phyloP scores from a whole-genome alignment of 2,888 invertebrate species.

The Malthinus flaveolus region DNA sequence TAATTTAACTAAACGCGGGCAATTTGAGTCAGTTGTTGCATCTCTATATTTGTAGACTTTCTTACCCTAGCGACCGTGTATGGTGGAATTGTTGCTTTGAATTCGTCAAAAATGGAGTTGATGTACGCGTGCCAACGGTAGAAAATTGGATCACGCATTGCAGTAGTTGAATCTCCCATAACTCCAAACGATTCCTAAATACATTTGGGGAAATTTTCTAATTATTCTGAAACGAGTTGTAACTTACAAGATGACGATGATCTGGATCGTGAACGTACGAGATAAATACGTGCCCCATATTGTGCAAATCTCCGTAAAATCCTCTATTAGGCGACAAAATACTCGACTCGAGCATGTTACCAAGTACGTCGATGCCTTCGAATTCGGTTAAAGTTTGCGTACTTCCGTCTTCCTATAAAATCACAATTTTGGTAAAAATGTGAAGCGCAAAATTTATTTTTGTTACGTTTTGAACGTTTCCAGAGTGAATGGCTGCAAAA shows the following conservation, averaged over 20 bases:
- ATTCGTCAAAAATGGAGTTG: slow-evolving; percentile 75
- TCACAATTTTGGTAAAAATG: neutral
- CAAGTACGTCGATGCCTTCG: slow-evolving; percentile 76
- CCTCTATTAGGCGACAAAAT: slow-evolving; percentile 69
- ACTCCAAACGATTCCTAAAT: slow-evolving; percentile 75
- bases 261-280: slow-evolving; percentile 82
- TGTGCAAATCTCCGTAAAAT: slow-evolving; percentile 81
- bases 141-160: slow-evolving; percentile 86
- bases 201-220: neutral
- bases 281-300: slow-evolving; percentile 79
- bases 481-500: slow-evolving; percentile 69
- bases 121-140: slow-evolving; percentile 84
- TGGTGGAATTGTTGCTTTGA: slow-evolving; percentile 70
- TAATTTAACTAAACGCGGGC: slow-evolving; percentile 60
- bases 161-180: slow-evolving; percentile 82
- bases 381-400: slow-evolving; percentile 63
- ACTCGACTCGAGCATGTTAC: slow-evolving; percentile 77
- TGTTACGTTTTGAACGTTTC: slow-evolving; percentile 61
- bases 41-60: neutral
- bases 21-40: slow-evolving; percentile 1
- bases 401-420: slow-evolving; percentile 61
- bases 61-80: slow-evolving; percentile 65
- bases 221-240: neutral
- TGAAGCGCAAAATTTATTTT: neutral
- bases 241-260: slow-evolving; percentile 61